phyloP scores from a whole-genome alignment of 2,888 invertebrate genomes.

The Ernsta delagoae region DNA sequence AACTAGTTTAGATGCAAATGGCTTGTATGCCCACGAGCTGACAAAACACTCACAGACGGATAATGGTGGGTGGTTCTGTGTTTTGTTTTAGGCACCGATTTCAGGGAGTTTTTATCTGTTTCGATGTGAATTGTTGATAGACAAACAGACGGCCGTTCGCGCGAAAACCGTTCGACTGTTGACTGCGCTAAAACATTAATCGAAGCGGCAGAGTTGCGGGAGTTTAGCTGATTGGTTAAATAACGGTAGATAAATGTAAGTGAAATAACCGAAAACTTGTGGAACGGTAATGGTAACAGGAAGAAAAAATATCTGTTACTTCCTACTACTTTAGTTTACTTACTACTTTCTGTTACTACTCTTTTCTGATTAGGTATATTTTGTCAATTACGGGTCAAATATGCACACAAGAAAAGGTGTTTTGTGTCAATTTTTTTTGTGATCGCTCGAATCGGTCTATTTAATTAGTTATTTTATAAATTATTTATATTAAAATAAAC shows the following conservation, averaged over 20 bases:
- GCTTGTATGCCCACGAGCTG: slow-evolving; percentile 13
- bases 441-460: too few relatives aligned
- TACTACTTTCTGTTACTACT: too few relatives aligned
- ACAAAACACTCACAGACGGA: slow-evolving; percentile 26
- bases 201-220: background rate
- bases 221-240: slow-evolving; percentile 25
- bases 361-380: too few relatives aligned
- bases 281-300: too few relatives aligned
- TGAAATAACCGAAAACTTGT: too few relatives aligned
- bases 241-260: background rate
- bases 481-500: too few relatives aligned
- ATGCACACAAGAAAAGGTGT: too few relatives aligned
- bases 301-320: too few relatives aligned
- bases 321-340: too few relatives aligned
- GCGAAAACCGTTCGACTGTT: slow-evolving; percentile 15
- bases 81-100: background rate
- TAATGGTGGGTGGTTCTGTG: background rate
- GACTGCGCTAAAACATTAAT: slow-evolving; percentile 19
- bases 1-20: slow-evolving; percentile 33
- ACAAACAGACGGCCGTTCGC: slow-evolving; percentile 16
- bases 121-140: slow-evolving; percentile 27
- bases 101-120: slow-evolving; percentile 9
- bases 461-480: too few relatives aligned
- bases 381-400: too few relatives aligned
- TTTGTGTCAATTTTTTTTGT: too few relatives aligned